Evolutionary conservation across 2,888 invertebrate genomes (phyloP), one percentile per base, ranked within the genome.

Genomic region (Leptinotarsa juncta): DNA sequence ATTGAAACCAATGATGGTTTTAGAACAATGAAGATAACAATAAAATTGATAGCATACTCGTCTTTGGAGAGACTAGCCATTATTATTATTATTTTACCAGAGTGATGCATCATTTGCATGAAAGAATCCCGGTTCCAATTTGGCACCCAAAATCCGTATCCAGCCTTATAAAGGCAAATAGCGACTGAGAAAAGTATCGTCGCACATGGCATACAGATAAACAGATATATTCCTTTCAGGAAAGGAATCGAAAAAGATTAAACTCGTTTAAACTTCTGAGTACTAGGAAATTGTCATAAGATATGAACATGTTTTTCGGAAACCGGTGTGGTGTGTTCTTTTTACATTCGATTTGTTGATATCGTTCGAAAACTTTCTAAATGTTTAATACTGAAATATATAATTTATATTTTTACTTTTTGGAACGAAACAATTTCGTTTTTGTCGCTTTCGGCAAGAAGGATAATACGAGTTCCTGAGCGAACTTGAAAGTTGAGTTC

Each of bases 231-330:
- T 74, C 73, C 69, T 60, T 71, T 68, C 67, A 32, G 32, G 50
- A 68, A 57, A 62, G 73, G 73, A 71, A 73, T 75, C 65, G 70
- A 68, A 71, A 62, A 70, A 73, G 71, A 77, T 77, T 77, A 77
- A 75, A 77, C 66, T 77, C 74, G 68, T 74, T 78, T 72, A 76
- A 78, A 78, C 71, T 78, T 78, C 62, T 67, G 68, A 72, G 70
- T 70, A 72, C 72, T 42, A 72, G 70, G 78, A 73, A 78, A 78
- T 76, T 73, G 76, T 73, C 69, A 68, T 74, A 76, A 78, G 76
- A 78, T 78, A 78, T 74, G 76, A 68, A 74, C 78, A 76, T 78
- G 76, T 76, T 78, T 76, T 78, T 78, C 72, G 60, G 68, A 32
- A 12, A 68, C 18, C 55, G 26, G n/a, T 7, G 53, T 10, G 42